A percentile compares a stretch with the other conserved stretches of the same genome.
Evolutionary conservation across 2,888 invertebrate species (phyloP).

Genomic region (Oeneis ivallda): DNA sequence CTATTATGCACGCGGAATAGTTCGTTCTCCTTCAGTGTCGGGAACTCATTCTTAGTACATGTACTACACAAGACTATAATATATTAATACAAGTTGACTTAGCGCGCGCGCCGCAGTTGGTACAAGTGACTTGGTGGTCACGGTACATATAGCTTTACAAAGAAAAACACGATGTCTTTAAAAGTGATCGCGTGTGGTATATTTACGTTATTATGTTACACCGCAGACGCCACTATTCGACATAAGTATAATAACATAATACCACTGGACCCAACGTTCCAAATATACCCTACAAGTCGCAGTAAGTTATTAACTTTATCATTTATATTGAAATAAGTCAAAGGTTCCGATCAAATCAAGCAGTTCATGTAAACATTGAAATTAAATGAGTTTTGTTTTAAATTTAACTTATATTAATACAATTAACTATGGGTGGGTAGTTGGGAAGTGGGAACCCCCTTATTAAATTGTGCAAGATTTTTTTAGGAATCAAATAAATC

Average conservation of each 20-base stretch:
- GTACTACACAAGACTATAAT: neutral
- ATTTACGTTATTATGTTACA: constrained; percentile 5
- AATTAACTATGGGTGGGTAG: no score
- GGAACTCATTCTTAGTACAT: no score
- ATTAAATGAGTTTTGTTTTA: no score
- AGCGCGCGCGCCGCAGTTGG: constrained; percentile 5
- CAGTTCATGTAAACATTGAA: no score
- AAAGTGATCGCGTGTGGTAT: constrained; percentile 6
- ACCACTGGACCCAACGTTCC: neutral
- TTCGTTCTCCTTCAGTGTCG: no score
- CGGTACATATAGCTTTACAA: neutral
- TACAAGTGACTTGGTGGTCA: constrained; percentile 5
- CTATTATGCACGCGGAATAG: no score
- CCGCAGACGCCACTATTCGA: neutral
- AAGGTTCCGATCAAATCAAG: neutral
- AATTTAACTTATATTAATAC: no score
- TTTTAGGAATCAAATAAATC: no score
- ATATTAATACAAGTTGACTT: neutral
- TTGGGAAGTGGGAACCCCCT: no score
- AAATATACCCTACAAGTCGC: neutral
- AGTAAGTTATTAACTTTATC: constrained; percentile 3
- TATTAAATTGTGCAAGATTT: no score
- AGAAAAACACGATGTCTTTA: neutral
- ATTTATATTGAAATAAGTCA: neutral
- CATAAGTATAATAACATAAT: neutral